Evolutionary conservation across 2,888 invertebrate genomes (phyloP).

Genomic region (Ectobius pallidus): DNA sequence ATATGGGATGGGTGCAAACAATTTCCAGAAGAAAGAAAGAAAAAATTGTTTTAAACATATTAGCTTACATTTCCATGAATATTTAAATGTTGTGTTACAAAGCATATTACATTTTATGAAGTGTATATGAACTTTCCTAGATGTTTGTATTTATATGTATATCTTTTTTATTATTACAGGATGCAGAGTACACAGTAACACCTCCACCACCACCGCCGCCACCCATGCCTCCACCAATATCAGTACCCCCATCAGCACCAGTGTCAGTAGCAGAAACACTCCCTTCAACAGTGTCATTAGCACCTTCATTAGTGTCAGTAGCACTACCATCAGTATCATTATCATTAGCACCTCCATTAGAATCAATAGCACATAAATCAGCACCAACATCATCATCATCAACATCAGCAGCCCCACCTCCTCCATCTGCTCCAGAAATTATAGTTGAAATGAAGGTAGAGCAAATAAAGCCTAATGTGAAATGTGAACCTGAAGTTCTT

Average conservation of each 20-base stretch:
- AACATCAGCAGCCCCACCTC: background rate
- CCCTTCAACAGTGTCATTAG: background rate
- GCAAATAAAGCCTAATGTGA: slow-evolving; percentile 22
- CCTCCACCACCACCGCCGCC: background rate
- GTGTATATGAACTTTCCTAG: no score
- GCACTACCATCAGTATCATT: background rate
- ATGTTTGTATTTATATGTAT: no score
- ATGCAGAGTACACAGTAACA: background rate
- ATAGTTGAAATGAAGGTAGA: background rate
- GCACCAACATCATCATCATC: background rate
- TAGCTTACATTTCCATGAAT: no score
- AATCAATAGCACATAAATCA: background rate
- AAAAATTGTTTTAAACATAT: no score
- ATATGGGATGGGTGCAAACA: no score
- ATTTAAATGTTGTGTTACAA: no score
- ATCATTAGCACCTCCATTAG: background rate
- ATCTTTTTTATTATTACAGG: slow-evolving; percentile 1
- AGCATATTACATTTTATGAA: no score
- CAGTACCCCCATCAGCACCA: background rate
- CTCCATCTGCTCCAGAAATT: background rate
- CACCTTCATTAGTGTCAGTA: background rate
- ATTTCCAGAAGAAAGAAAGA: no score
- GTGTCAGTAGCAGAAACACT: background rate
- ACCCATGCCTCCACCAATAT: background rate
- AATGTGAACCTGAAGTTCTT: slow-evolving; percentile 39